A percentile compares a stretch with the other conserved stretches of the same genome.
phyloP scores from a whole-genome alignment of 2,888 invertebrate species.

The Ormia ochracea region DNA sequence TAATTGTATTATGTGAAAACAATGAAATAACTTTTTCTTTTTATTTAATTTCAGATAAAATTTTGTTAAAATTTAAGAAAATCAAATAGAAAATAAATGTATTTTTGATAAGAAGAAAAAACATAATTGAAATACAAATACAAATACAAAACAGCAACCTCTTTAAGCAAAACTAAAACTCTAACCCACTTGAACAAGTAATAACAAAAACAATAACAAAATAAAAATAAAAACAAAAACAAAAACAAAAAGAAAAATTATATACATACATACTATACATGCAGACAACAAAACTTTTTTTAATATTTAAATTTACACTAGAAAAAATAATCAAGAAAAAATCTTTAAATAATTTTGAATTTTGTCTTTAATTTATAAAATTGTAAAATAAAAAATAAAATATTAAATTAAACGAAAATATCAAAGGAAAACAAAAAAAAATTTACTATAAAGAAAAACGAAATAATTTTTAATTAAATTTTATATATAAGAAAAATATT shows the following conservation, averaged over 20 bases:
- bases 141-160: conserved; percentile 30
- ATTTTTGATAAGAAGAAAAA: conserved; percentile 50
- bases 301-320: conserved; percentile 18
- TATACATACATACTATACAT: background rate
- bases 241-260: conserved; percentile 43
- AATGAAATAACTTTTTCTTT: conserved; percentile 37
- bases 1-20: conserved; percentile 33
- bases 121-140: no score
- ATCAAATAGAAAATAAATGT: conserved; percentile 5
- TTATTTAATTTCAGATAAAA: conserved; percentile 13
- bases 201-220: conserved; percentile 50
- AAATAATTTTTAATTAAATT: conserved; percentile 26
- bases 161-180: conserved; percentile 33
- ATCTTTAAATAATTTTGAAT: conserved; percentile 29
- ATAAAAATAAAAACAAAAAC: conserved; percentile 41
- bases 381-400: conserved; percentile 26
- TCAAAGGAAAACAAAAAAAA: conserved; percentile 18
- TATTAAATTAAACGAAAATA: conserved; percentile 1
- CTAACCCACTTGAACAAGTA: conserved; percentile 58
- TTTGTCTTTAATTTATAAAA: conserved; percentile 8
- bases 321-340: background rate
- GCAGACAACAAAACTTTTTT: conserved; percentile 22
- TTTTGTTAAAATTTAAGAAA: conserved; percentile 29
- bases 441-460: conserved; percentile 21
- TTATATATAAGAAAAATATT: background rate